Evolutionary conservation across 2,797 vertebrate species (phyloP), one percentile per base, ranked within the genome.

Genomic region (Morus bassanus): DNA sequence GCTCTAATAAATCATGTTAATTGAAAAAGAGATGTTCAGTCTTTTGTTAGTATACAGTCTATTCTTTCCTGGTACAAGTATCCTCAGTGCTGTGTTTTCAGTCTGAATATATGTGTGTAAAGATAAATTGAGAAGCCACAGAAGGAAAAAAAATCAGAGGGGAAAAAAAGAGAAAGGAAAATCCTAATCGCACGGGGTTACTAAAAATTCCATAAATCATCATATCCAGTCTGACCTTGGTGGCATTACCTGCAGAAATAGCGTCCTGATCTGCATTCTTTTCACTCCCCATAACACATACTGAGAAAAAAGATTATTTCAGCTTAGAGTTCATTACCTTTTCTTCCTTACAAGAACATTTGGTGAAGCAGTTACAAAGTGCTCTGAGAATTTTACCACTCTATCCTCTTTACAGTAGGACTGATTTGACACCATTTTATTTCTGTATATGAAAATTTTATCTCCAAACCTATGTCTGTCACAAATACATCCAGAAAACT

Each of bases 191-290:
- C 9, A 24, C 24, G 80, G 84, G 74, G 31, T 94, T 92, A 80
- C 75, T 93, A 94, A 93, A 64, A 91, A 83, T 92, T 96, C 89
- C 56, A 90, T 91, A 96, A 97, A 93, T 96, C 82, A 95, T 87
- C 14, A 18, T 81, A 84, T 92, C 76, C 37, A 93, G 63, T 39
- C 46, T 92, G 91, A 96, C 93, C 88, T 85, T 67, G 28, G 10
- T 90, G 78, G 53, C 87, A 77, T 89, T 88, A 88, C 61, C 48
- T 90, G 56, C n/a, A 96, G 85, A 97, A 96, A 93, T 82, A 91
- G 13, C 61, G 9, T 39, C 75, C 59, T 97, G 24, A 91, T 96
- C 96, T 95, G 61, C 81, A 97, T 97, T 96, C 79, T 19, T 91
- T 83, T 68, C 76, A 60, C 30, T 80, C 43, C 31, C 76, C 8